These are phyloP conservation scores for Brachyptera risi DNA, from an alignment of 2,888 invertebrate genomes.

Conservation along the genomic window DNA sequence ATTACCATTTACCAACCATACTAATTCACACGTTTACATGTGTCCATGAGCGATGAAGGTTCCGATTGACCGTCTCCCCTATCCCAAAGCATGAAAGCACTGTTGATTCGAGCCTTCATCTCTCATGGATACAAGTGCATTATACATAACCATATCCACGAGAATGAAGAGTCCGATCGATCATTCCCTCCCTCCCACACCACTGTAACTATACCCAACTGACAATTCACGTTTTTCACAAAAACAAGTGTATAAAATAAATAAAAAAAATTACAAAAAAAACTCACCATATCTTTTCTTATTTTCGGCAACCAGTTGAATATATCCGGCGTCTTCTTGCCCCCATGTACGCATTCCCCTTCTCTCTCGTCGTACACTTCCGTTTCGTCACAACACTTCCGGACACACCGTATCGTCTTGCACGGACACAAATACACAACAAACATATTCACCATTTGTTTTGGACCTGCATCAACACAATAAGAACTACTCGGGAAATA, in stretches of 20 bases:
- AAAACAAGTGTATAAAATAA: neutral
- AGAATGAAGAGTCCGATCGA: no score
- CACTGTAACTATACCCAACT: no score
- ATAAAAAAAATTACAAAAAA: neutral
- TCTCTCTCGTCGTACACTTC: neutral
- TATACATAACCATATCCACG: no score
- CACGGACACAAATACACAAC: slow-evolving; percentile 9
- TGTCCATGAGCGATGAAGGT: no score
- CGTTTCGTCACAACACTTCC: slow-evolving; percentile 11
- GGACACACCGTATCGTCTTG: slow-evolving; percentile 3
- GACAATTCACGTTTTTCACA: no score
- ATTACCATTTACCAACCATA: no score
- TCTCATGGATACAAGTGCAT: no score
- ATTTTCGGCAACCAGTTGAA: slow-evolving; percentile 3
- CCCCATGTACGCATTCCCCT: neutral
- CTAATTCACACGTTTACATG: no score
- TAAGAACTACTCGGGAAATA: neutral
- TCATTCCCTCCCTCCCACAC: no score
- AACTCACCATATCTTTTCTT: slow-evolving; percentile 1
- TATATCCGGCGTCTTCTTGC: neutral
- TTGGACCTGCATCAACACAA: slow-evolving; percentile 8
- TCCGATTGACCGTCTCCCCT: no score
- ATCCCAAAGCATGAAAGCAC: no score
- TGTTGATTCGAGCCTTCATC: no score
- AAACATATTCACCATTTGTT: neutral